Conservation (phyloP, 2,888 invertebrate species). For the Mythimna vitellina region DNA sequence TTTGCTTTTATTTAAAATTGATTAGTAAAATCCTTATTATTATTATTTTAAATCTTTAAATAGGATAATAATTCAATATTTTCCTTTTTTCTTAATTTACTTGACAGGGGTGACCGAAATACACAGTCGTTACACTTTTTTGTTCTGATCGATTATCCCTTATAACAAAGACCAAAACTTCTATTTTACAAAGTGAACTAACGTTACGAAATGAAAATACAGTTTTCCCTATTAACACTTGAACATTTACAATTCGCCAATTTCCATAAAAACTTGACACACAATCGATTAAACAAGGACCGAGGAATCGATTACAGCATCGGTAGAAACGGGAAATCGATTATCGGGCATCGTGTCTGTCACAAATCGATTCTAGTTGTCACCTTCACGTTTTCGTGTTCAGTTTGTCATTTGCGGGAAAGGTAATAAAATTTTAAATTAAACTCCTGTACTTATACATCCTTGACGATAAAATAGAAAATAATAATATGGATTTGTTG, state of each 20-base stretch:
- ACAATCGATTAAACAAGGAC: conserved; percentile 75
- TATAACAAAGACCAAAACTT: neutral
- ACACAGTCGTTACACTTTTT: no score
- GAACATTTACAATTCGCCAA: conserved; percentile 49
- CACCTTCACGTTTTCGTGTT: conserved; percentile 80
- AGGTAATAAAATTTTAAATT: conserved; percentile 52
- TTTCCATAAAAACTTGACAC: conserved; percentile 66
- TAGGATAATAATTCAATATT: no score
- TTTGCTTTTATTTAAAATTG: no score
- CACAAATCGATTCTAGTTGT: conserved; percentile 88
- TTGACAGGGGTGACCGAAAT: no score
- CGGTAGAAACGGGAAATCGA: conserved; percentile 82
- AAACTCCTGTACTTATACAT: conserved; percentile 42
- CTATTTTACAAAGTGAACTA: conserved; percentile 12
- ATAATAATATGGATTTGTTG: conserved; percentile 9
- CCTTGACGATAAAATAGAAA: conserved; percentile 38
- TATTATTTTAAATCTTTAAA: no score
- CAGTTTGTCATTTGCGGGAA: conserved; percentile 52
- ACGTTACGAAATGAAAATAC: conserved; percentile 24
- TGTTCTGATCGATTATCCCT: no score
- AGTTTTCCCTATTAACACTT: conserved; percentile 53
- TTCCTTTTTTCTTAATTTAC: no score
- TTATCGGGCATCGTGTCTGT: conserved; percentile 85
- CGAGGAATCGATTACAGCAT: conserved; percentile 81
- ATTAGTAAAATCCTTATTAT: no score